Conservation (phyloP, 1,140 invertebrate species). For the Drosophila sturtevanti region DNA sequence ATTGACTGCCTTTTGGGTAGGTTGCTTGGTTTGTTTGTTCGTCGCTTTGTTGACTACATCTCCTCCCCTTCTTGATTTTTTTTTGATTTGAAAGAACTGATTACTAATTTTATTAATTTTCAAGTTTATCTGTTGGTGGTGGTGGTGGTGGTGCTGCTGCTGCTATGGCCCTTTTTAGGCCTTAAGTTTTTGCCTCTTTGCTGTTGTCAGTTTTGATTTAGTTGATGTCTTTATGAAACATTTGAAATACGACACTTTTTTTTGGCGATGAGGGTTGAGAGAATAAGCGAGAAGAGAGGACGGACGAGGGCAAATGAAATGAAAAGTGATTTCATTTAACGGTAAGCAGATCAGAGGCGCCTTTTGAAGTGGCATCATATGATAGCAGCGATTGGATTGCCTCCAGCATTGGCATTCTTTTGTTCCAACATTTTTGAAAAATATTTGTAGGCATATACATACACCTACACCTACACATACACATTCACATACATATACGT, state of each 20-base stretch:
- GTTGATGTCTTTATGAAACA: slow-evolving; percentile 81
- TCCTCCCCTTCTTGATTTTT: slow-evolving; percentile 66
- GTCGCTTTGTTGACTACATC: slow-evolving; percentile 52
- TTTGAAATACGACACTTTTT: slow-evolving; percentile 81
- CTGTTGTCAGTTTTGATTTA: slow-evolving; percentile 80
- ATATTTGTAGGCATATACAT: neutral
- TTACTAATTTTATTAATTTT: slow-evolving; percentile 82
- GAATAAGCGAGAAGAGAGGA: neutral
- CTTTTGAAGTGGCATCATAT: slow-evolving; percentile 70
- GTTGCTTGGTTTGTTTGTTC: neutral
- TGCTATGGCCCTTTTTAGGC: slow-evolving; percentile 32
- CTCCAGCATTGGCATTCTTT: slow-evolving; percentile 42
- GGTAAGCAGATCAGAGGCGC: slow-evolving; percentile 57
- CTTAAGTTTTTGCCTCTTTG: slow-evolving; percentile 42
- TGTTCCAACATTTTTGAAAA: neutral
- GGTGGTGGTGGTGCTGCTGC: slow-evolving; percentile 25
- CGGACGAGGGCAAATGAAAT: slow-evolving; percentile 52
- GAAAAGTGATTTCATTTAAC: slow-evolving; percentile 81
- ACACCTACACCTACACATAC: too few species aligned
- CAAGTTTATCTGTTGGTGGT: slow-evolving; percentile 42
- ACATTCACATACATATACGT: too few species aligned
- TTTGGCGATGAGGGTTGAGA: slow-evolving; percentile 17
- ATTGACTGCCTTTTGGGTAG: slow-evolving; percentile 32
- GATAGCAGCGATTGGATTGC: slow-evolving; percentile 12
- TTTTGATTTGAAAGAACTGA: slow-evolving; percentile 78